phyloP scores from a whole-genome alignment of 2,888 invertebrate genomes.

The Machimus rusticus region DNA sequence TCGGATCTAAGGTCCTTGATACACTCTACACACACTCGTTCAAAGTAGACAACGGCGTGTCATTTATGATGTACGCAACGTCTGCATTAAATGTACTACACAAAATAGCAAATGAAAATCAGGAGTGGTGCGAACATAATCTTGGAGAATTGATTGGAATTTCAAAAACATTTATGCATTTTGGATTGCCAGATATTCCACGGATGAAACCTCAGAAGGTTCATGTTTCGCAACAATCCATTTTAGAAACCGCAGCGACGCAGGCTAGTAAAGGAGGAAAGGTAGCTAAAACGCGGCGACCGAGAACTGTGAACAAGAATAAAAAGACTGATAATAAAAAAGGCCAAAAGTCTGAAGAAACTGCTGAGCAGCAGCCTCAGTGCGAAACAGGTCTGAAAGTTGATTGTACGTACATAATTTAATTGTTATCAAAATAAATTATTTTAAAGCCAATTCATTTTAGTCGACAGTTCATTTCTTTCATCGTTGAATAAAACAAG shows the following conservation, averaged over 20 bases:
- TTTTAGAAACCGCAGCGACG: constrained; percentile 63
- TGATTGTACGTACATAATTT: constrained; percentile 46
- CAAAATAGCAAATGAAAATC: constrained; percentile 55
- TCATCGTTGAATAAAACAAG: constrained; percentile 63
- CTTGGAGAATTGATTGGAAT: constrained; percentile 69
- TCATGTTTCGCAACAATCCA: constrained; percentile 69
- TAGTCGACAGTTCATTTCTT: constrained; percentile 37
- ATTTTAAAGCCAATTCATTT: background rate
- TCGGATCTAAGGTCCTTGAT: constrained; percentile 47
- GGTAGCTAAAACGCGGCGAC: constrained; percentile 61
- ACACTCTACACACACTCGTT: constrained; percentile 47
- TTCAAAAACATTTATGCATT: constrained; percentile 67
- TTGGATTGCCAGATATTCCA: constrained; percentile 59
- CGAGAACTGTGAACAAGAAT: constrained; percentile 52
- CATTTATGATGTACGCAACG: constrained; percentile 47
- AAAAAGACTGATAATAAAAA: constrained; percentile 49
- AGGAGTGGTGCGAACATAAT: constrained; percentile 56
- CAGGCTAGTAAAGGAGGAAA: constrained; percentile 68
- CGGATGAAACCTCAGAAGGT: constrained; percentile 64
- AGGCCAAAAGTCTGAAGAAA: constrained; percentile 15
- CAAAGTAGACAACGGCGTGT: constrained; percentile 44
- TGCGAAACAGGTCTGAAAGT: constrained; percentile 46
- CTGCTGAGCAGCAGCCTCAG: background rate
- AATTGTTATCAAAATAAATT: background rate
- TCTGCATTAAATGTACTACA: constrained; percentile 51